Conservation (phyloP, 2,797 vertebrate genomes). For the Myiothlypis coronata region DNA sequence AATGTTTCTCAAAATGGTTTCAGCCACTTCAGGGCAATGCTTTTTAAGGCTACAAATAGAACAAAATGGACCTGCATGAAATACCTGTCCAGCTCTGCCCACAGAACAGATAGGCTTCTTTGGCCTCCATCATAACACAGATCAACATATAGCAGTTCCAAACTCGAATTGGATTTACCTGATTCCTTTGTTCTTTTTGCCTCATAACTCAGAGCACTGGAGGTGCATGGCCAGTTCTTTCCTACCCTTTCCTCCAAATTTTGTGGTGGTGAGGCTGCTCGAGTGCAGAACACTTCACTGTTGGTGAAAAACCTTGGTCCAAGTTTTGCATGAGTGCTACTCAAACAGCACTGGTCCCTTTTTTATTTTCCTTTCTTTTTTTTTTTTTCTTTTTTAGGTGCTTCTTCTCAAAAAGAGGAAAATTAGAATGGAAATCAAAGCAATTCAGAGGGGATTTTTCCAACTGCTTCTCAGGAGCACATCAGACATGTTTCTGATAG, state of each 20-base stretch:
- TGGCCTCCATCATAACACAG: background rate
- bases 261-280: background rate
- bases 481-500: background rate
- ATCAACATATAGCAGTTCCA: background rate
- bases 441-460: background rate
- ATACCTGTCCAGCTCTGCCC: background rate
- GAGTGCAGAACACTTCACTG: background rate
- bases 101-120: background rate
- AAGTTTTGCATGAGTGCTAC: background rate
- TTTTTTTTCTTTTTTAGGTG: no score
- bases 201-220: background rate
- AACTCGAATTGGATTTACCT: background rate
- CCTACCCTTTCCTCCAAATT: background rate
- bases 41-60: background rate
- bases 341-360: rapidly evolving
- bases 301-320: background rate
- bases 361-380: background rate
- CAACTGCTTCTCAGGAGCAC: background rate
- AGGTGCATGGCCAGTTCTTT: background rate
- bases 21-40: background rate
- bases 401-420: background rate
- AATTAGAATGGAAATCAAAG: background rate
- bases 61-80: background rate
- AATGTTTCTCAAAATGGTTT: background rate
- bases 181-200: background rate